Base-by-base conservation (phyloP, 2,113 vertebrate species). In the Phocoena phocoena region DNA sequence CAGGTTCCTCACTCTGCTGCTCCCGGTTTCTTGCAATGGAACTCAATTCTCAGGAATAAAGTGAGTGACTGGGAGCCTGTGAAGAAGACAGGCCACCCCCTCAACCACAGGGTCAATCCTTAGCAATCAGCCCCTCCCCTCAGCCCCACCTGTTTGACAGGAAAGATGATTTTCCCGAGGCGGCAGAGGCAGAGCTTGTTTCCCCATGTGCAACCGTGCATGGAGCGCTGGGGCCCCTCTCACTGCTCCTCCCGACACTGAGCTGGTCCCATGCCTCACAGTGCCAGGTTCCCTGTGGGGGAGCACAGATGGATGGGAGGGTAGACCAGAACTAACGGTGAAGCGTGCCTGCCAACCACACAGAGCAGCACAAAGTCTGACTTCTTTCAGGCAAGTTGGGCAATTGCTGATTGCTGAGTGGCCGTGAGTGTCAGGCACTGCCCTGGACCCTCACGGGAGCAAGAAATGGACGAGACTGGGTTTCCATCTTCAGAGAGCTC, bases 381-480 rank as follows among this genome's bases (percentile, higher is more conserved):
- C 28, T 74, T 53, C 44, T 31, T 28, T 4, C 55, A 47, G 26
- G 74, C 25, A 31, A 36, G n/a, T 17, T 4, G 5, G 13, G 68
- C 12, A 17, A 0, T 8, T 50, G 17, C 25, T 9, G 60, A 20
- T 8, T 50, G 21, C 25, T 9, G 60, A 20, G n/a, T 14, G 44
- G 14, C 1, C 23, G 26, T 36, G 21, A 4, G 55, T 14, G 12
- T 50, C 17, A 36, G 53, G 17, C 41, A 1, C 6, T 3, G 62
- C 4, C 4, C 38, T 0, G 3, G n/a, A 44, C 6, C 5, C n/a
- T 15, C 1, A 0, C 3, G 2, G 38, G 26, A 67, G 23, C 3
- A 6, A 8, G 8, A 26, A 36, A 15, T 53, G 12, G 28, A 6
- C 2, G 3, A 68, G 68, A 23, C 23, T 0, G 25, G 11, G 5